These are phyloP conservation scores for Herpetotheres cachinnans DNA, from an alignment of 2,113 vertebrate species.

Conservation along the genomic window DNA sequence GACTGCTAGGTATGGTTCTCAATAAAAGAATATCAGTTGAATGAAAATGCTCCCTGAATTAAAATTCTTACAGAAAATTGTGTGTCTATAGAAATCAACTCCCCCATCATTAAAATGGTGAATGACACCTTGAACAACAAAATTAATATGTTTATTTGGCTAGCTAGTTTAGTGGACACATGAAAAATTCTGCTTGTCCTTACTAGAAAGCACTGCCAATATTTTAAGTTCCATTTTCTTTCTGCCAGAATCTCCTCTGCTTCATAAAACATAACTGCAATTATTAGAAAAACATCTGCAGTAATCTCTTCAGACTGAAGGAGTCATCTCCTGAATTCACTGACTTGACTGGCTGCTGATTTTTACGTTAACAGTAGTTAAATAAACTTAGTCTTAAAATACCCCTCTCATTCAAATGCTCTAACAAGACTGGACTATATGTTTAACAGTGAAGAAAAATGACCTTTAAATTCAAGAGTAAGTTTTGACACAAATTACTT, in stretches of 20 bases:
- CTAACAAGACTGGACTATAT: neutral
- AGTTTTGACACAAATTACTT: neutral
- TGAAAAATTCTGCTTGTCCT: constrained; percentile 27
- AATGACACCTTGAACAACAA: constrained; percentile 13
- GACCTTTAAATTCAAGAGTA: neutral
- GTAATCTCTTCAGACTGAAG: neutral
- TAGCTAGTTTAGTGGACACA: constrained; percentile 1
- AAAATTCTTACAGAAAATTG: neutral
- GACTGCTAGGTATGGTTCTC: neutral
- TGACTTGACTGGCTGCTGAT: neutral
- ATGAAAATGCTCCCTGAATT: neutral
- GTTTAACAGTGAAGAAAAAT: neutral
- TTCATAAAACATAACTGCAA: neutral
- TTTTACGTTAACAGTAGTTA: neutral
- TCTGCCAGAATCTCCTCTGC: neutral
- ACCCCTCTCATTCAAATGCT: neutral
- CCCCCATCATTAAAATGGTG: neutral
- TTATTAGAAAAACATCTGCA: constrained; percentile 2
- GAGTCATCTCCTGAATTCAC: neutral
- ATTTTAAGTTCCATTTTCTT: neutral
- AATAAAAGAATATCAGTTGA: neutral
- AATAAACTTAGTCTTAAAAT: neutral
- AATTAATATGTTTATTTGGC: constrained; percentile 48
- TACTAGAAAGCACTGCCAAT: neutral
- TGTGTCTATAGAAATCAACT: neutral